Base-by-base conservation (phyloP, 2,888 invertebrate genomes). In the Cosmorhoe ocellata region DNA sequence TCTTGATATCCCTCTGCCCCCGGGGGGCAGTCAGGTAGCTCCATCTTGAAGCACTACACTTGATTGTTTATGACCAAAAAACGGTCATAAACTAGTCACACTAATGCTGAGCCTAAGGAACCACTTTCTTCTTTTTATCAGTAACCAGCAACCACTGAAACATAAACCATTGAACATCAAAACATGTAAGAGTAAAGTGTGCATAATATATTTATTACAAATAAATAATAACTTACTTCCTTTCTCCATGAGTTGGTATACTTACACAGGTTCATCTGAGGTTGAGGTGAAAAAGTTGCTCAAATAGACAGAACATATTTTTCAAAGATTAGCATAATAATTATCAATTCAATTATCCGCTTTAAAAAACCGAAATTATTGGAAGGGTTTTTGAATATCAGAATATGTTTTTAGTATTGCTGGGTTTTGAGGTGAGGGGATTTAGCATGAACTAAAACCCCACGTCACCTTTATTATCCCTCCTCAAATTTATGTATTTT, bases 41-140 rank as follows among this genome's bases (percentile, higher is more conserved):
- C 90, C 90, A 90, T 90, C 71, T 81, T 81, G 70, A 79, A 48
- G 58, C 87, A 87, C 88, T 83, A 86, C 87, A 89, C 87, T 86
- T 73, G 70, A 66, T 70, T 75, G 83, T 86, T 81, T 85, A 86
- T 85, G 85, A 78, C 77, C 82, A 74, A 56, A 65, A 72, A 69
- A 68, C 65, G 73, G 72, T 72, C 82, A 83, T 81, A 81, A 79
- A 81, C 81, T 71, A 51, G 59, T 73, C 61, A 70, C 71, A 75
- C 73, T 63, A 70, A 69, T 63, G 66, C 71, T 64, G 28, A 33
- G 38, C 40, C 9, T 38, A 38, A 12, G 18, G 42, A 64, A 56
- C 53, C 65, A 60, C 61, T 59, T 56, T 69, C 74, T 78, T 79
- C 73, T 63, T 22, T 73, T 69, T 74, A 42, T 60, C 66, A 56